phyloP scores from a whole-genome alignment of 2,113 vertebrate species.

The Uria aalge region DNA sequence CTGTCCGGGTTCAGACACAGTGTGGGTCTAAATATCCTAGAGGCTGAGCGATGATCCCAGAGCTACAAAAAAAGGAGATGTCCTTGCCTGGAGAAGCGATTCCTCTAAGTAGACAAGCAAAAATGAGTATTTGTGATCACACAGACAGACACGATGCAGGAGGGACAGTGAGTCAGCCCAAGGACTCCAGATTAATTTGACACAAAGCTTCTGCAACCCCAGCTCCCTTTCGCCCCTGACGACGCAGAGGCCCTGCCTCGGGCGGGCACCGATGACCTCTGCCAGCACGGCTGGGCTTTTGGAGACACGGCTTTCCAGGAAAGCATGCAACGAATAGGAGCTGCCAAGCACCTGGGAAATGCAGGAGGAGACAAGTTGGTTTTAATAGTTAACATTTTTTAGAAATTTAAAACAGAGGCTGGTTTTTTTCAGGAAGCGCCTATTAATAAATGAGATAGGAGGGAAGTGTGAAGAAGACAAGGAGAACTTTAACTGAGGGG shows the following conservation, averaged over 20 bases:
- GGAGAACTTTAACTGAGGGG: neutral
- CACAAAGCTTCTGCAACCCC: neutral
- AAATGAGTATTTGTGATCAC: neutral
- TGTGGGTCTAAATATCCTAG: neutral
- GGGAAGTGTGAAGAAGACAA: neutral
- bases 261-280: neutral
- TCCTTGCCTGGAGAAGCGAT: neutral
- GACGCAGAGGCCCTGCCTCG: accelerated
- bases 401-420: neutral
- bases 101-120: neutral
- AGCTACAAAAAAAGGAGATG: neutral
- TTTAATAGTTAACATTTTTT: neutral
- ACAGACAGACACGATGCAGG: neutral
- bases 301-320: neutral
- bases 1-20: neutral
- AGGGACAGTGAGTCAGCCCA: neutral
- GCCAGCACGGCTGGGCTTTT: neutral
- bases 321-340: neutral
- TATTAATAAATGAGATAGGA: neutral
- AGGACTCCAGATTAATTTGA: neutral
- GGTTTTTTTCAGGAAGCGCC: neutral
- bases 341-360: neutral
- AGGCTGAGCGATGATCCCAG: neutral
- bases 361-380: neutral
- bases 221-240: neutral